phyloP scores from a whole-genome alignment of 2,888 invertebrate genomes.

The Hofmannophila pseudospretella region DNA sequence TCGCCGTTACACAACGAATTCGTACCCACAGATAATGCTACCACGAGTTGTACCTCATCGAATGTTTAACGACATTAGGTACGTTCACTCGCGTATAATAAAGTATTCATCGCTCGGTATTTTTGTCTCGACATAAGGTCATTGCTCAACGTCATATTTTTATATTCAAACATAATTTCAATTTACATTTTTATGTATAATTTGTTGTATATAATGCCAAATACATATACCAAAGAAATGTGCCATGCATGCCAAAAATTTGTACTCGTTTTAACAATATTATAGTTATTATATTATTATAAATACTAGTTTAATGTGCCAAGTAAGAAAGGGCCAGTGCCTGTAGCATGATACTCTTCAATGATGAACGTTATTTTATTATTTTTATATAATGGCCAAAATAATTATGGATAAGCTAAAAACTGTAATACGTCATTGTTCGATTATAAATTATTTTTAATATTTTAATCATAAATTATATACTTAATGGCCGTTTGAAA shows the following conservation, averaged over 20 bases:
- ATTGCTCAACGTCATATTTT: conserved; percentile 64
- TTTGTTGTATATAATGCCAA: conserved; percentile 40
- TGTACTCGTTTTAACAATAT: conserved; percentile 8
- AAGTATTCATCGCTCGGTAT: conserved; percentile 71
- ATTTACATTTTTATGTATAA: conserved; percentile 28
- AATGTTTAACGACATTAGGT: too few species aligned
- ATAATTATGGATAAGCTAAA: conserved; percentile 9
- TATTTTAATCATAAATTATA: conserved; percentile 14
- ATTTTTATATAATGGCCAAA: conserved; percentile 31
- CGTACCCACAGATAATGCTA: too few species aligned
- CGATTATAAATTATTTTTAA: conserved; percentile 9
- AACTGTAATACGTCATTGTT: conserved; percentile 11
- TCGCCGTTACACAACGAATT: too few species aligned
- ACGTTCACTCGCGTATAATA: too few species aligned
- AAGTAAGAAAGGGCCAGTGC: conserved; percentile 62
- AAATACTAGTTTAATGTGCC: conserved; percentile 27
- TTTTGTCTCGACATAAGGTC: conserved; percentile 49
- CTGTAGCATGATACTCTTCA: conserved; percentile 67
- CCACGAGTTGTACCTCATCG: conserved; percentile 18
- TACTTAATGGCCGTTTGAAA: conserved; percentile 2
- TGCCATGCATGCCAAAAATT: conserved; percentile 15
- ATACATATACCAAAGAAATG: conserved; percentile 38
- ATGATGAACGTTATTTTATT: conserved; percentile 39
- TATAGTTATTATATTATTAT: conserved; percentile 11
- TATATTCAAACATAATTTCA: conserved; percentile 43